phyloP scores from a whole-genome alignment of 2,888 invertebrate genomes.

The Ochropleura leucogaster region DNA sequence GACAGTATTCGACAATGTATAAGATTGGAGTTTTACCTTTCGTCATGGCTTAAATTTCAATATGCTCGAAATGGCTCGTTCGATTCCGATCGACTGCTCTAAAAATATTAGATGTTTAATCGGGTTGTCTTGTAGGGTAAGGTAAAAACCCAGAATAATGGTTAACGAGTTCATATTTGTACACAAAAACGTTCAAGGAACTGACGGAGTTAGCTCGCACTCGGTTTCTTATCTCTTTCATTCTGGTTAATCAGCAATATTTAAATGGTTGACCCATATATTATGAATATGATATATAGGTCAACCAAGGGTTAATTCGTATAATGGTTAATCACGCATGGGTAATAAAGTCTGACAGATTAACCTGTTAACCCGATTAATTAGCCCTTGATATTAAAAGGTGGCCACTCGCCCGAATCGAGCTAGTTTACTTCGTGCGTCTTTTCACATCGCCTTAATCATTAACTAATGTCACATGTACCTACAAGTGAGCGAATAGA shows the following conservation, averaged over 20 bases:
- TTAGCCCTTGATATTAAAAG: background rate
- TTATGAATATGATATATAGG: no score
- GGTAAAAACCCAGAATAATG: background rate
- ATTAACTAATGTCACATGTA: constrained; percentile 29
- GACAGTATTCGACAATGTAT: constrained; percentile 7
- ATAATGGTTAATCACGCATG: no score
- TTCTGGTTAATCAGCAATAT: no score
- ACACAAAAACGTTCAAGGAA: no score
- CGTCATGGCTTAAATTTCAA: background rate
- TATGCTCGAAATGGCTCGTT: background rate
- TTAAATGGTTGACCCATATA: background rate
- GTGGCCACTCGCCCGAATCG: background rate
- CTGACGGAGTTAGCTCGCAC: no score
- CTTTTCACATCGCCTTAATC: background rate
- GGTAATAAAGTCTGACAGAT: no score
- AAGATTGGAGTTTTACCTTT: background rate
- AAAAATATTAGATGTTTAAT: background rate
- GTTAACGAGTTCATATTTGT: background rate
- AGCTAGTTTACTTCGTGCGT: background rate
- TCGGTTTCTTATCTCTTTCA: no score
- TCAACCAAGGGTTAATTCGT: no score
- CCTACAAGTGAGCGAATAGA: constrained; percentile 13
- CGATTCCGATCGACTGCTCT: background rate
- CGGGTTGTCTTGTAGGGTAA: background rate
- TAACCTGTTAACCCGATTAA: background rate